phyloP scores from a whole-genome alignment of 1,140 invertebrate genomes.

The Camponotus vicinus region DNA sequence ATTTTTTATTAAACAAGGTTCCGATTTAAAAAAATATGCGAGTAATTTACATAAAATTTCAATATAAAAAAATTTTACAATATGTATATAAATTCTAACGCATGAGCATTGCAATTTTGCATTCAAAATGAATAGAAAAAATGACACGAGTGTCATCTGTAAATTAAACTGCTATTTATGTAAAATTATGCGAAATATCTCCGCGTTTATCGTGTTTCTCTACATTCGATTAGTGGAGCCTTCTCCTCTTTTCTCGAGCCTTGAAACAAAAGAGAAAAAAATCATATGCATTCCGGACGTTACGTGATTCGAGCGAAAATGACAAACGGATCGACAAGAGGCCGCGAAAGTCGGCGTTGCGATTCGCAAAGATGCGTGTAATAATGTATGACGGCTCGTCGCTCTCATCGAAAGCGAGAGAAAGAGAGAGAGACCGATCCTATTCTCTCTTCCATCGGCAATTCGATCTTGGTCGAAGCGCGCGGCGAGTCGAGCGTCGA shows the following conservation, averaged over 20 bases:
- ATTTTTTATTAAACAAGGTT: not conserved
- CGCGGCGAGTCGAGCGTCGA: not conserved
- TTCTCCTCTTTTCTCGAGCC: too few species aligned
- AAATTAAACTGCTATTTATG: not conserved
- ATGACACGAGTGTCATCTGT: not conserved
- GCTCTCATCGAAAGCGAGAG: conserved; percentile 69
- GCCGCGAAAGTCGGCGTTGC: not conserved
- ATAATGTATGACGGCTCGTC: conserved; percentile 66
- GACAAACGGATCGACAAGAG: conserved; percentile 22
- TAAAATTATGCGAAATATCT: not conserved
- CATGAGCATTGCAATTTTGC: not conserved
- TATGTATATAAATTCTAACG: not conserved
- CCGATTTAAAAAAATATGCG: not conserved
- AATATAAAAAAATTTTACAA: not conserved
- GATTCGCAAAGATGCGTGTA: conserved; percentile 72
- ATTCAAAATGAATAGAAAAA: not conserved
- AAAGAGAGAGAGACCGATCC: conserved; percentile 27
- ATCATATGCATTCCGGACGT: not conserved
- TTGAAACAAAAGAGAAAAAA: not conserved
- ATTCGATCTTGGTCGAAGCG: conserved; percentile 66
- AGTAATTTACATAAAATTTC: not conserved
- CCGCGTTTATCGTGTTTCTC: not conserved
- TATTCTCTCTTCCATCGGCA: conserved; percentile 35
- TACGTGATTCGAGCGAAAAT: conserved; percentile 27
- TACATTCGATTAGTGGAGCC: not conserved